Percentiles rank a stretch among this genome's conserved stretches.
These are phyloP conservation scores for Lypha dubia DNA, from an alignment of 2,888 invertebrate species.

Conservation along the genomic window DNA sequence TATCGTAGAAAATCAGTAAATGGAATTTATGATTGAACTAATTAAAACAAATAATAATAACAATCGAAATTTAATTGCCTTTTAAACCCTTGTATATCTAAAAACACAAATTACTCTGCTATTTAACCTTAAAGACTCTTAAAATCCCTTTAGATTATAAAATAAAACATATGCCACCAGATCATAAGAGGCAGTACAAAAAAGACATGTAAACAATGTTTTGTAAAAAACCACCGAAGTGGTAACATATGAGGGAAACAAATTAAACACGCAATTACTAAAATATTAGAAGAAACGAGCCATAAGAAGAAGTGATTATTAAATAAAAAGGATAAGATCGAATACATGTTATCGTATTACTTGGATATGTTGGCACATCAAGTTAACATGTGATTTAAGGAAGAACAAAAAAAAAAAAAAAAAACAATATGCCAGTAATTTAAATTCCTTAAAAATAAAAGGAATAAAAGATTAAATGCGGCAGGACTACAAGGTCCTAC, in stretches of 20 bases:
- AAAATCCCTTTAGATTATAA: constrained; percentile 21
- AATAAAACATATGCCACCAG: constrained; percentile 37
- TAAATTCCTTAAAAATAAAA: neutral
- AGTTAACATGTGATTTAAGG: constrained; percentile 46
- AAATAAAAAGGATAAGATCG: constrained; percentile 5
- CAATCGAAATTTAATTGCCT: constrained; percentile 53
- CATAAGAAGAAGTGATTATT: constrained; percentile 10
- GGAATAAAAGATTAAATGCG: constrained; percentile 56
- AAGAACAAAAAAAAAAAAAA: neutral
- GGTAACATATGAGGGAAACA: constrained; percentile 55
- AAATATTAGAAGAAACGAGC: constrained; percentile 5
- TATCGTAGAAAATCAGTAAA: no score
- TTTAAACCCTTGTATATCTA: neutral
- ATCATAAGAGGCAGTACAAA: neutral
- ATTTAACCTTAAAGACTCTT: constrained; percentile 7
- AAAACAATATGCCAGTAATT: constrained; percentile 23
- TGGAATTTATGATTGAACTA: constrained; percentile 1
- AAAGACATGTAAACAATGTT: neutral
- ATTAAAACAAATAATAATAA: constrained; percentile 56
- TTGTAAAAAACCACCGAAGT: constrained; percentile 48
- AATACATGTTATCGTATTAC: constrained; percentile 19
- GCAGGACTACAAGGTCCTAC: constrained; percentile 43
- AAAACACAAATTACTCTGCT: neutral
- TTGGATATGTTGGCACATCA: constrained; percentile 42
- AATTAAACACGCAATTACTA: constrained; percentile 40